These are phyloP conservation scores for Hydrotaea diabolus DNA, from an alignment of 2,888 invertebrate genomes.

Conservation along the genomic window DNA sequence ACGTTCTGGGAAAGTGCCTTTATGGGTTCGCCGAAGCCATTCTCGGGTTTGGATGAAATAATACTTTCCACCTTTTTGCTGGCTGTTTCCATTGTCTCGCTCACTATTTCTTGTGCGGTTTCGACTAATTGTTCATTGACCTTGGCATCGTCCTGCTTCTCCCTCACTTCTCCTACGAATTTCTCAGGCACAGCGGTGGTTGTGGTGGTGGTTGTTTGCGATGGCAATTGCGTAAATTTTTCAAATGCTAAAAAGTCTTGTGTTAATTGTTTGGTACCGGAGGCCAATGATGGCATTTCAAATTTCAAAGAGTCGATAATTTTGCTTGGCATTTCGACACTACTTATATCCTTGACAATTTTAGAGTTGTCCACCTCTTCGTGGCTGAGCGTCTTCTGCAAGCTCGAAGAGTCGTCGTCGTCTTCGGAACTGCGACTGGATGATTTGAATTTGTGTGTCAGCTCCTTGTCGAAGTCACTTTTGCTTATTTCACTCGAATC, in stretches of 20 bases:
- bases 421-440: slow-evolving; percentile 77
- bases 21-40: neutral
- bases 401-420: slow-evolving; percentile 63
- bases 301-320: slow-evolving; percentile 55
- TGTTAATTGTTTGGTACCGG: slow-evolving; percentile 76
- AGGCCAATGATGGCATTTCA: slow-evolving; percentile 55
- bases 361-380: slow-evolving; percentile 70
- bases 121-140: slow-evolving; percentile 54
- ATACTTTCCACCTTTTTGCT: slow-evolving; percentile 75
- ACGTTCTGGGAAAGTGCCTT: neutral
- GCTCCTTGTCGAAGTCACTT: slow-evolving; percentile 79
- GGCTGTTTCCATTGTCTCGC: slow-evolving; percentile 62
- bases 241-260: slow-evolving; percentile 77
- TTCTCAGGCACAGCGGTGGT: slow-evolving; percentile 70
- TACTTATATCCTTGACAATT: slow-evolving; percentile 71
- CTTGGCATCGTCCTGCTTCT: slow-evolving; percentile 68
- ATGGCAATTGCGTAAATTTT: slow-evolving; percentile 73
- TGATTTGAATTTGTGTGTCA: slow-evolving; percentile 79
- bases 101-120: slow-evolving; percentile 69
- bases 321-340: slow-evolving; percentile 69
- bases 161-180: slow-evolving; percentile 74
- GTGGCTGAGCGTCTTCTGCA: slow-evolving; percentile 34
- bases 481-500: slow-evolving; percentile 79
- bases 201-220: slow-evolving; percentile 62
- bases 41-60: slow-evolving; percentile 69